A percentile compares a stretch with the other conserved stretches of the same genome.
Conservation (phyloP, 2,888 invertebrate species). For the Pseudococcus longispinus region DNA sequence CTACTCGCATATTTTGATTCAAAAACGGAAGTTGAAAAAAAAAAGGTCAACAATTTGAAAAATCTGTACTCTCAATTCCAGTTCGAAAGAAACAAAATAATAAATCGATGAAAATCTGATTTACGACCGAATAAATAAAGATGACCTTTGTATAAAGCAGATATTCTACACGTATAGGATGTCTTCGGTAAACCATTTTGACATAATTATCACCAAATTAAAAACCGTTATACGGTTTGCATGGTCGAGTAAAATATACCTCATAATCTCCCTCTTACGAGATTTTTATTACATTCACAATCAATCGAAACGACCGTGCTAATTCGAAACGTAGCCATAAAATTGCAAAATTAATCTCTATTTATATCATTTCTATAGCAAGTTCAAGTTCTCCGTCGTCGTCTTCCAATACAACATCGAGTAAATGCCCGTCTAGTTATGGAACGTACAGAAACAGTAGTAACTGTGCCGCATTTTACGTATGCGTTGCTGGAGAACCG, state of each 20-base stretch:
- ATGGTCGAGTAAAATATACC: neutral
- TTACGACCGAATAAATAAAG: neutral
- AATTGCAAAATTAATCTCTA: conserved; percentile 41
- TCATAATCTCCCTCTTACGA: neutral
- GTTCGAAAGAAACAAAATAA: neutral
- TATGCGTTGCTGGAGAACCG: conserved; percentile 69
- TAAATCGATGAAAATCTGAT: neutral
- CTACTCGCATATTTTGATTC: neutral
- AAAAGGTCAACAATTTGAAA: conserved; percentile 18
- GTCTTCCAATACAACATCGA: conserved; percentile 41
- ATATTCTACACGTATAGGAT: neutral
- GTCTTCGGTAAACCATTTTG: conserved; percentile 26
- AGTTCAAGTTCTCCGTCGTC: conserved; percentile 33
- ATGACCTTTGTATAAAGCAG: neutral
- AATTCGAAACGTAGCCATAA: neutral
- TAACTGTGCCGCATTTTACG: conserved; percentile 73
- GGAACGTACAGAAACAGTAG: conserved; percentile 70
- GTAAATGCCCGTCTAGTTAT: conserved; percentile 67
- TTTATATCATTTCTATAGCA: conserved; percentile 23
- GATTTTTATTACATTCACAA: neutral
- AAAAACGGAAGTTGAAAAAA: neutral
- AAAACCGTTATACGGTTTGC: conserved; percentile 29
- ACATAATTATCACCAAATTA: conserved; percentile 45
- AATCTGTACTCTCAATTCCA: neutral
- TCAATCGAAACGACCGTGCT: conserved; percentile 1